Evolutionary conservation across 92 coral and sea anemone genomes (phyloP).

Genomic region (Umimayanthus kanabou): DNA sequence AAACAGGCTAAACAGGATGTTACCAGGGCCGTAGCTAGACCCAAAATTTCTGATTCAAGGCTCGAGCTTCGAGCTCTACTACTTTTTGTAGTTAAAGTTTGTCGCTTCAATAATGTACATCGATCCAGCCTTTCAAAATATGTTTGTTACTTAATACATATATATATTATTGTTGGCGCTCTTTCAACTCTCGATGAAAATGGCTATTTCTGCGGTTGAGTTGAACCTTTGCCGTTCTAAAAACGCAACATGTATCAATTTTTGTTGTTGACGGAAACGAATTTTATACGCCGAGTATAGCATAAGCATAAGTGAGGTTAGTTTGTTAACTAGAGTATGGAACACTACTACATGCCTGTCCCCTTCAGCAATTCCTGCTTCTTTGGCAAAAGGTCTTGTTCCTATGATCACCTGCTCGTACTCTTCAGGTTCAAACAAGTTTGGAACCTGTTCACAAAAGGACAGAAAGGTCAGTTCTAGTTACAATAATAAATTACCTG

Average conservation of each 20-base stretch:
- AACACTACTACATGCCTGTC: constrained; percentile 64
- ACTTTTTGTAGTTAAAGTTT: too few relatives aligned
- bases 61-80: too few relatives aligned
- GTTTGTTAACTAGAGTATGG: background rate
- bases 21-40: too few relatives aligned
- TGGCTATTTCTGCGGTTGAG: background rate
- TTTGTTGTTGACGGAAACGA: too few relatives aligned
- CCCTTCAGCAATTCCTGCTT: constrained; percentile 96
- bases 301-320: background rate
- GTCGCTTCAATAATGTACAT: too few relatives aligned
- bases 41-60: too few relatives aligned
- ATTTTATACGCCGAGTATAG: too few relatives aligned
- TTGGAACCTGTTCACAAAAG: constrained; percentile 75
- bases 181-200: background rate
- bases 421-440: constrained; percentile 96
- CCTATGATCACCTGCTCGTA: constrained; percentile 94
- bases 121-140: too few relatives aligned
- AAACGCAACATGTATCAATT: background rate
- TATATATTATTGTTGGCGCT: too few relatives aligned
- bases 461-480: background rate
- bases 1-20: too few relatives aligned
- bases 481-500: background rate
- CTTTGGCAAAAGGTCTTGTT: constrained; percentile 94
- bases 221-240: background rate
- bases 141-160: background rate